phyloP scores from a whole-genome alignment of 1,140 invertebrate species.

The Akabosia matsudoensis region DNA sequence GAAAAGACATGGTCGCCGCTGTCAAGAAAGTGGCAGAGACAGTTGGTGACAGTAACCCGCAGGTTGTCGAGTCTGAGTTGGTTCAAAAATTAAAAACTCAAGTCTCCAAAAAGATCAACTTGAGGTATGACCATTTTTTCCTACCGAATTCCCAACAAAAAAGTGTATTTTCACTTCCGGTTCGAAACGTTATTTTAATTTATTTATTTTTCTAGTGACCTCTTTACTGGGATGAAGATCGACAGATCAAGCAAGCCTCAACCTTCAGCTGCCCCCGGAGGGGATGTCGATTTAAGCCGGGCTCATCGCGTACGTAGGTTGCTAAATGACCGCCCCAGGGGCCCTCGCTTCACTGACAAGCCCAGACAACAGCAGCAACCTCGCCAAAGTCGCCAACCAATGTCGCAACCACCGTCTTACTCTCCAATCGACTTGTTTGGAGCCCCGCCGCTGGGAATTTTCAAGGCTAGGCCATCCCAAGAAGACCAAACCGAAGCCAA shows the following conservation, averaged over 20 bases:
- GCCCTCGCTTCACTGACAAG: background rate
- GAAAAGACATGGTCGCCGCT: constrained; percentile 52
- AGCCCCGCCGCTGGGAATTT: constrained; percentile 60
- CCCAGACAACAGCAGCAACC: background rate
- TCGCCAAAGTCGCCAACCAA: background rate
- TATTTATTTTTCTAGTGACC: constrained; percentile 57
- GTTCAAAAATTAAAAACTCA: constrained; percentile 62
- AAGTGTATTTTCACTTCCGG: constrained; percentile 32
- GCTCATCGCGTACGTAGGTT: constrained; percentile 53
- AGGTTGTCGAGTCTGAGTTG: constrained; percentile 71
- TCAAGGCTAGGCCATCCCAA: constrained; percentile 50
- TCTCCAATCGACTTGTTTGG: constrained; percentile 57
- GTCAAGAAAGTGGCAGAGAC: constrained; percentile 65
- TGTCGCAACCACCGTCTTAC: background rate
- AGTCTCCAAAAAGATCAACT: constrained; percentile 46
- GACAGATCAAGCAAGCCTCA: constrained; percentile 53
- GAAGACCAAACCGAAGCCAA: constrained; percentile 44
- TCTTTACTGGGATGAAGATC: constrained; percentile 70
- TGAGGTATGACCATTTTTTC: constrained; percentile 29
- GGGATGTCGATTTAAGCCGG: constrained; percentile 18
- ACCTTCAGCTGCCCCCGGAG: constrained; percentile 40
- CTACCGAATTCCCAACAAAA: background rate
- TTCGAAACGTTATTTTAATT: constrained; percentile 21
- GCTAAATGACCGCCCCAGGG: constrained; percentile 43
- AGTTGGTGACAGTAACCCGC: constrained; percentile 60